Evolutionary conservation across 2,888 invertebrate species (phyloP), one percentile per base, ranked within the genome.

Genomic region (Cryptops parisi): DNA sequence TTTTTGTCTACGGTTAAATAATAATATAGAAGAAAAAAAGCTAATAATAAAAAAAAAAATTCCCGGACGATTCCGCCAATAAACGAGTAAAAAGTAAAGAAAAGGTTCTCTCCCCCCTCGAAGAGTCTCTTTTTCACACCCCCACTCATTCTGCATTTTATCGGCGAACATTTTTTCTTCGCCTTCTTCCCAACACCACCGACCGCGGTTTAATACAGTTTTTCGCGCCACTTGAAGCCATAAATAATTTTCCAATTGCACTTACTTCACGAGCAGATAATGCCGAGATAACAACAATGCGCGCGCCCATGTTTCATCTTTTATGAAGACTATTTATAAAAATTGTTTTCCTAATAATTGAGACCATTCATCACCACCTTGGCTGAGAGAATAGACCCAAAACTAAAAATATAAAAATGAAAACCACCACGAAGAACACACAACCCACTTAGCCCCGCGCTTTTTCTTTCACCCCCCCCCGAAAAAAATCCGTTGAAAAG

Each of bases 271-370:
- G 33, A 33, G 33, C 33, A 33, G 33, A 33, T 33, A 33, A 33
- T 33, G 33, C 15, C 33, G 33, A 33, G 48, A 48, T 48, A 48
- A 48, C 26, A 48, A 48, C 48, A 48, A 48, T 33, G 33, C 33
- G 33, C 9, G 9, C 9, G 15, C 33, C 48, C 33, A 48, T 48
- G 48, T 33, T 48, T 48, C 48, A 48, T 48, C 48, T 38, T 48
- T 48, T 48, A 48, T 48, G 48, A 48, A 48, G 48, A 48, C 48
- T 48, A 48, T 48, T 48, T 48, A 48, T 48, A 48, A 48, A 48
- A 48, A 48, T 48, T 48, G 48, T 48, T 48, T 48, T 48, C 48
- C 33, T 48, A 48, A 48, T 48, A 48, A 48, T 48, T 48, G 48
- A 26, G 33, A 48, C 48, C 48, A 48, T 48, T 33, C 48, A 48